Conservation (phyloP, 2,888 invertebrate species). For the Cephus runcator region DNA sequence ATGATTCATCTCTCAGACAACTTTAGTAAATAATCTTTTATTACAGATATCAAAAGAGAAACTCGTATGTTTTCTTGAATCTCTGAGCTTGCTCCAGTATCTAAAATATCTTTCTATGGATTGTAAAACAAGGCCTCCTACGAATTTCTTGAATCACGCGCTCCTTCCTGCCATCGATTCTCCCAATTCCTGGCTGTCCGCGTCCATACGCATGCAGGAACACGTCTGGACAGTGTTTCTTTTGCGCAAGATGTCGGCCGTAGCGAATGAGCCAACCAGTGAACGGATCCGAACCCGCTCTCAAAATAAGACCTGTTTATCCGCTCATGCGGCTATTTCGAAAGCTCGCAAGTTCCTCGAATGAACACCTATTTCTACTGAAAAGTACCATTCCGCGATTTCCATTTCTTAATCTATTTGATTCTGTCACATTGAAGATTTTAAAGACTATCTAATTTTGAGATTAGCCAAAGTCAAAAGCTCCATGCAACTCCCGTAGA, state of each 20-base stretch:
- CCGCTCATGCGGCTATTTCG: conserved; percentile 55
- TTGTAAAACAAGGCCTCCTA: background rate
- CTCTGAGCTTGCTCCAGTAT: background rate
- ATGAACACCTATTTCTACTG: conserved; percentile 1
- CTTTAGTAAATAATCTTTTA: background rate
- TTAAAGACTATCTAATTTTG: background rate
- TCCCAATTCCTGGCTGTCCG: conserved; percentile 36
- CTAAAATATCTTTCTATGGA: background rate
- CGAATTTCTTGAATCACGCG: background rate
- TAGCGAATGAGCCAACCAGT: conserved; percentile 27
- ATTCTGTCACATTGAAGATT: background rate
- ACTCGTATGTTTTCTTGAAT: background rate
- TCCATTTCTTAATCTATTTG: background rate
- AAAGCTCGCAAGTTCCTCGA: conserved; percentile 48
- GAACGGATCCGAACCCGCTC: conserved; percentile 41
- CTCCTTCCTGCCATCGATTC: conserved; percentile 6
- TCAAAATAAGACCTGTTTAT: conserved; percentile 61
- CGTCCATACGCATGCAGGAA: conserved; percentile 28
- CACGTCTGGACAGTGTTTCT: conserved; percentile 57
- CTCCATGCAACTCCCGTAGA: background rate
- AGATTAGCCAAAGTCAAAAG: background rate
- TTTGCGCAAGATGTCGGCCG: conserved; percentile 41
- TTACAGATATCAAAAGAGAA: background rate
- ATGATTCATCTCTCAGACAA: background rate
- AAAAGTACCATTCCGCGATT: background rate